Evolutionary conservation across 1,140 invertebrate species (phyloP), one percentile per base, ranked within the genome.

Genomic region (Saccostrea glomerata): DNA sequence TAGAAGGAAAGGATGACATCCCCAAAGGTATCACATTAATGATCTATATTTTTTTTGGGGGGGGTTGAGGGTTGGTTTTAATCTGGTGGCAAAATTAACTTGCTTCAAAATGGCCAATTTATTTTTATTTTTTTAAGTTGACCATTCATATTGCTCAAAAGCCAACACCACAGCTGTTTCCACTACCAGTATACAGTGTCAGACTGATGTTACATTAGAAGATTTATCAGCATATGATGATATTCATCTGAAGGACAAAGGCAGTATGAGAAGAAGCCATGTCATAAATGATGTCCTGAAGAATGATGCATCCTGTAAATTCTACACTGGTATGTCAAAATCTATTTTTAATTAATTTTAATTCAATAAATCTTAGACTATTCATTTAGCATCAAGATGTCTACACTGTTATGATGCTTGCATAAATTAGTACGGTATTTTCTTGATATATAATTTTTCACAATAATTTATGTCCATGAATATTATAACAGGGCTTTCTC

Each of bases 251-350:
- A 55, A 73, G 36, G 63, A 86, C 40, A 54, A 70, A 23, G 85
- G 63, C 4, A 86, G 60, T 47, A 63, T 63, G 58, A 85, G 56
- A 66, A 58, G 84, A 15, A 66, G 25, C 25, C 30, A 55, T 25
- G 15, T 85, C 25, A 63, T 85, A n/a, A n/a, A 20, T 13, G 84
- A 85, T 85, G 56, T 85, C 9, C 58, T 85, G 20, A 60, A 85
- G 36, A 47, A 85, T 85, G 84, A 85, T 40, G 55, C 12, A 23
- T 85, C 84, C 12, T 85, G 84, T 40, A 85, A 85, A 40, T 85
- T 85, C 40, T 60, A 85, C 23, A 85, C 84, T 55, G 84, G 84
- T 85, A 63, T 70, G 23, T n/a, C 55, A 63, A 1, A 60, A 12
- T 47, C 30, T 36, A 30, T 13, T 36, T 82, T 82, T 56, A 12